These are phyloP conservation scores for Stramonita haemastoma DNA, from an alignment of 2,888 invertebrate species.

Conservation along the genomic window DNA sequence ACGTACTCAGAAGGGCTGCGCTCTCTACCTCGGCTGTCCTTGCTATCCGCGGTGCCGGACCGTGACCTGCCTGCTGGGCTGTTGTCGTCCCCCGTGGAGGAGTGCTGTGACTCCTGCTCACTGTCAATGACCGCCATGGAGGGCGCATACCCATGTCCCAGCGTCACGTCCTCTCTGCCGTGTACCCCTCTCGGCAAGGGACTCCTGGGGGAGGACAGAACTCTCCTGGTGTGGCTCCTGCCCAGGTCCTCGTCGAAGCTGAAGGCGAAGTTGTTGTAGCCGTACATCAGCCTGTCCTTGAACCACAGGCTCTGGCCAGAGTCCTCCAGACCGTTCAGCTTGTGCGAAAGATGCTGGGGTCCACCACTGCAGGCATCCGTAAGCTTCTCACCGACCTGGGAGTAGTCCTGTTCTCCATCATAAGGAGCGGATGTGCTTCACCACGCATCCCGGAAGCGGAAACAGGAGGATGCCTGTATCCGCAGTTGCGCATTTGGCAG, in stretches of 20 bases:
- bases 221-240: slow-evolving; percentile 8
- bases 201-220: not conserved
- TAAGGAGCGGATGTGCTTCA: too few relatives aligned
- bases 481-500: not conserved
- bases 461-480: not conserved
- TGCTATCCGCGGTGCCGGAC: not conserved
- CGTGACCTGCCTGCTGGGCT: too few relatives aligned
- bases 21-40: not conserved
- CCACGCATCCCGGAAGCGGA: not conserved
- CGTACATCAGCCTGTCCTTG: not conserved
- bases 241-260: slow-evolving; percentile 33
- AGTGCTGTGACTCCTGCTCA: not conserved
- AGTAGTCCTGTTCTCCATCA: not conserved
- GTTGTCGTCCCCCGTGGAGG: not conserved
- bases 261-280: slow-evolving; percentile 26
- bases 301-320: slow-evolving; percentile 21
- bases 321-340: not conserved
- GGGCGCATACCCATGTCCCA: not conserved
- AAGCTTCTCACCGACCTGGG: not conserved
- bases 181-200: not conserved
- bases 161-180: not conserved
- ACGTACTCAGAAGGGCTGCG: not conserved
- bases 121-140: slow-evolving; percentile 14
- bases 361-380: not conserved
- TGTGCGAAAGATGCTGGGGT: not conserved